phyloP scores from a whole-genome alignment of 2,113 vertebrate genomes.

The Cyphomyrus plagiostoma region DNA sequence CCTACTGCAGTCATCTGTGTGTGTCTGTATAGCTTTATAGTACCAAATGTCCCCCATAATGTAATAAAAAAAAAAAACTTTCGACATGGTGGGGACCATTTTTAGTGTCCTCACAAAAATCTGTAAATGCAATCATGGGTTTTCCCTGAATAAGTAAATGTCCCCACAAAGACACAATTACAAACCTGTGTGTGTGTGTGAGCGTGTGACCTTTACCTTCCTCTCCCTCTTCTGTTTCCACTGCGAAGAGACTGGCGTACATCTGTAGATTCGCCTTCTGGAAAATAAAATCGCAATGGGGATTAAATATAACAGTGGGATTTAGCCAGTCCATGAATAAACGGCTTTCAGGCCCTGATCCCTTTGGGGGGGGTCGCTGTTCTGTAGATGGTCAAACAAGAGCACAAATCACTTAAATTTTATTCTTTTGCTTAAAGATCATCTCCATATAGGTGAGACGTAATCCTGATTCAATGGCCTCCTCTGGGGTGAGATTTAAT shows the following conservation, averaged over 20 bases:
- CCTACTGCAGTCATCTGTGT: neutral
- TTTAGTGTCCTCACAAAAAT: no score
- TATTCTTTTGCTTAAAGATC: slow-evolving; percentile 35
- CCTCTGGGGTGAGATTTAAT: slow-evolving; percentile 34
- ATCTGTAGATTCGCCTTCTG: neutral
- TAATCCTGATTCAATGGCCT: slow-evolving; percentile 34
- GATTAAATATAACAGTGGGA: slow-evolving; percentile 13
- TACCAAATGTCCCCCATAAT: no score
- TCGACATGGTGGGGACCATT: no score
- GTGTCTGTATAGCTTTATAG: neutral
- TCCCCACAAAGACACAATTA: no score
- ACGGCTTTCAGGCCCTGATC: slow-evolving; percentile 15
- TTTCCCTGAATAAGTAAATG: no score
- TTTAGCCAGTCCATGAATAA: slow-evolving; percentile 16
- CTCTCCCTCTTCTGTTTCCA: slow-evolving; percentile 16
- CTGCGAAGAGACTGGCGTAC: neutral
- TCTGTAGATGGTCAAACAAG: slow-evolving; percentile 20
- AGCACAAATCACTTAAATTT: slow-evolving; percentile 33
- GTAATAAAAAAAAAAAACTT: no score
- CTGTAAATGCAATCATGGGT: no score
- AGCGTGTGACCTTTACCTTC: slow-evolving; percentile 13
- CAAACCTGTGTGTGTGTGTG: neutral
- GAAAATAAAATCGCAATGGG: slow-evolving; percentile 20
- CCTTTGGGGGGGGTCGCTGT: neutral
- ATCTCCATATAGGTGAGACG: slow-evolving; percentile 35